Evolutionary conservation across 2,888 invertebrate genomes (phyloP).

Genomic region (Thera obeliscata): DNA sequence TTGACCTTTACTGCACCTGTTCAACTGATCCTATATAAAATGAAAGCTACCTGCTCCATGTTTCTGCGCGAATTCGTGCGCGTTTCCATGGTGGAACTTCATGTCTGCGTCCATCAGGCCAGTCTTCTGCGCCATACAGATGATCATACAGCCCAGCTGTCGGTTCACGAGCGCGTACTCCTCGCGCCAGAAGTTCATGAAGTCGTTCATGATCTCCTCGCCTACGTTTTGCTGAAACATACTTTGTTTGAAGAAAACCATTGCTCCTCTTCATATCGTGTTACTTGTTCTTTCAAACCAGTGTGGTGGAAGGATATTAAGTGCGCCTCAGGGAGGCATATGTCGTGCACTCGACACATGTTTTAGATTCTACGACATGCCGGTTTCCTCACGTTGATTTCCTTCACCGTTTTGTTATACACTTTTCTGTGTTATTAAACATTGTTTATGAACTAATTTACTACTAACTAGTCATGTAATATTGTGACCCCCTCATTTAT

Average conservation of each 20-base stretch:
- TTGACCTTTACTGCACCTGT: not conserved
- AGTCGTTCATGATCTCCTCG: slow-evolving; percentile 68
- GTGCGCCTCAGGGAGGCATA: too few species aligned
- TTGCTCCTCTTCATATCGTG: too few species aligned
- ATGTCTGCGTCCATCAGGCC: slow-evolving; percentile 63
- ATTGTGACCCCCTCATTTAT: too few species aligned
- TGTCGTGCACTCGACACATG: too few species aligned
- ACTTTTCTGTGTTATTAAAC: too few species aligned
- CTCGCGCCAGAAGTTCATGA: slow-evolving; percentile 73
- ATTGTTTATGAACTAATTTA: too few species aligned
- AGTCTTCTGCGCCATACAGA: slow-evolving; percentile 70
- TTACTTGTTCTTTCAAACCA: too few species aligned
- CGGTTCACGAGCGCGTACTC: slow-evolving; percentile 67
- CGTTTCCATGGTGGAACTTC: slow-evolving; percentile 68
- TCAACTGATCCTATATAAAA: not conserved
- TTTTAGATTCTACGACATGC: too few species aligned
- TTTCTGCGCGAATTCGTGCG: slow-evolving; percentile 66
- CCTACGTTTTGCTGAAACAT: slow-evolving; percentile 55
- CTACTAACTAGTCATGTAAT: too few species aligned
- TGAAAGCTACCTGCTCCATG: slow-evolving; percentile 70
- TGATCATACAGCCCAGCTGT: slow-evolving; percentile 69
- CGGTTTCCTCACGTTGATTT: too few species aligned
- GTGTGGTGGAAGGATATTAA: too few species aligned
- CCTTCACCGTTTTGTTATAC: too few species aligned
- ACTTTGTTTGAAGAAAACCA: not conserved